Base-by-base conservation (phyloP, 2,113 vertebrate species). In the Petaurus breviceps region DNA sequence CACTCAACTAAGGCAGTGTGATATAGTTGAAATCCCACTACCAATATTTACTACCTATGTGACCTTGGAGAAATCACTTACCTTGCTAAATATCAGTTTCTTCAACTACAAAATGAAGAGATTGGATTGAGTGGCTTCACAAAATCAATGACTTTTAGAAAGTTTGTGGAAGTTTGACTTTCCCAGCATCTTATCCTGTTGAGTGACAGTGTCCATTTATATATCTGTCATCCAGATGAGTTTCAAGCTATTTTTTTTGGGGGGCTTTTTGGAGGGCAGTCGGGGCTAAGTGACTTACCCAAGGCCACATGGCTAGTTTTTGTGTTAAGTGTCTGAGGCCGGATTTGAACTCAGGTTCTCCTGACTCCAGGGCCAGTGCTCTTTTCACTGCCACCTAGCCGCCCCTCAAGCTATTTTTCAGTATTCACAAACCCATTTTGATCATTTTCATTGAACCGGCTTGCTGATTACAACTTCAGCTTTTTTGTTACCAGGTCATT, bases 171-270 rank as follows among this genome's bases (percentile, higher is more conserved):
- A 95, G 90, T 68, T 68, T 68, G 16, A 84, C 19, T 84, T 43
- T 84, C n/a, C n/a, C 37, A 84, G 24, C 50, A 47, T 96, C 68
- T 94, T 93, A 84, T 57, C 25, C 51, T 47, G 16, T 54, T 92
- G 92, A 93, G 52, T 84, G 6, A 51, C 91, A 98, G 97, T 96
- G 93, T 91, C 93, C 93, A 96, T 92, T 94, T 97, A 96, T 96
- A n/a, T 28, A 6, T 92, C 1, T 26, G 50, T 93, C 96, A 94
- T 92, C 93, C 96, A 97, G 95, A 97, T 96, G 96, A 97, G 96
- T 96, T 97, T 97, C 91, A 37, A 90, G 96, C 96, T 96, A 96
- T 97, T 98, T 98, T 97, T 97, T n/a, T n/a, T n/a, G n/a, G n/a
- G n/a, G n/a, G n/a, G n/a, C n/a, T n/a, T n/a, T n/a, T n/a, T n/a